Base-by-base conservation (phyloP, 2,888 invertebrate species). In the Drosophila austrosaltans region DNA sequence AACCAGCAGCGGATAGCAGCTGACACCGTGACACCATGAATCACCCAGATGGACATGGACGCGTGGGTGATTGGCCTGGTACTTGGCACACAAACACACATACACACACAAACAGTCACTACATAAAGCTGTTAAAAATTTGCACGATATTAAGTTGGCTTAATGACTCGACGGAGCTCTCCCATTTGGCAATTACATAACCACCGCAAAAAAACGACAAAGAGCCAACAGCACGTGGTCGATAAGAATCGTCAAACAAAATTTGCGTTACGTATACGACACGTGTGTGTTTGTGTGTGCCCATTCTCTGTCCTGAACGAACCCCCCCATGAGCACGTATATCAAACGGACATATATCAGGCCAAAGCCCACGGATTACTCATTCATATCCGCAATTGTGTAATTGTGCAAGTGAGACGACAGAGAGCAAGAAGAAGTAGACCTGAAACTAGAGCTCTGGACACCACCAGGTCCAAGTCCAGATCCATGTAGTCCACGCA, bases 371-470 rank as follows among this genome's bases (percentile, higher is more conserved):
- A 86, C 88, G 85, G 86, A 86, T 86, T 87, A 86, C 86, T 86
- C 85, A 86, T 86, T 87, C 85, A 86, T 81, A 86, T 87, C 85
- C 85, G 88, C 83, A 86, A 83, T 86, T 87, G 86, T 87, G 88
- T 77, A 86, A 86, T 79, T 22, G 16, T 16, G 25, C 48, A 48
- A 78, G 66, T n/a, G 56, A 60, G 25, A 63, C 61, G 39, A 8
- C 7, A 6, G n/a, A n/a, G 12, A 28, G 32, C 28, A 7, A 48
- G 25, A 22, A 8, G 20, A 20, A 20, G 44, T 53, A 53, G 36
- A 53, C 54, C 59, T 42, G 71, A 53, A 66, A 59, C 72, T 71
- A 57, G 61, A 64, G 59, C 67, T 69, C 67, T 69, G 39, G 57
- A 42, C 32, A 36, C 53, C 53, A 48, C 53, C 53, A 48, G 53